Percentiles rank a stretch among this genome's conserved stretches.
Evolutionary conservation across 2,113 vertebrate species (phyloP).

Genomic region (Calyptomena viridis): DNA sequence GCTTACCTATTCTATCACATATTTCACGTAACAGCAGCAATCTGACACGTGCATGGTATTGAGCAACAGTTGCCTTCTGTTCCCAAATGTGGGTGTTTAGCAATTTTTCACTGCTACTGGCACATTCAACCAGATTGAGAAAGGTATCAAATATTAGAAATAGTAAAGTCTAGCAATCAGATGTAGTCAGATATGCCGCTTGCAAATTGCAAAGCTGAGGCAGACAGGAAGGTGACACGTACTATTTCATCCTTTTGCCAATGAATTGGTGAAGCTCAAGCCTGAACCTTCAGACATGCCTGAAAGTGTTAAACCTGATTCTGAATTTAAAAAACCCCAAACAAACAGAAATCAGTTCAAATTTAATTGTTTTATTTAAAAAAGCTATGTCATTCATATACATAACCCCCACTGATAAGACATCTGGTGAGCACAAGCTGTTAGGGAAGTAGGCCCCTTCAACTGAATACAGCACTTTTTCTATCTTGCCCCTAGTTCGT

Average conservation of each 20-base stretch:
- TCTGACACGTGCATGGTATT: not conserved
- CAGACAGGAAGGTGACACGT: not conserved
- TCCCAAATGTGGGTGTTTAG: not conserved
- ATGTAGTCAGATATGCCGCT: not conserved
- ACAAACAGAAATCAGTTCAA: not conserved
- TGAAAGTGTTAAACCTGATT: not conserved
- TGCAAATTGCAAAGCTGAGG: not conserved
- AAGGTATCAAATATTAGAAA: not conserved
- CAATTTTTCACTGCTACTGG: not conserved
- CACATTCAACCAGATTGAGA: not conserved
- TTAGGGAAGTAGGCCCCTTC: not conserved
- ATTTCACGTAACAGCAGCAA: not conserved
- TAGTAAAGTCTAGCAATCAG: not conserved
- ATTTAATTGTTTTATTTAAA: not conserved
- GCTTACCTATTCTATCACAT: not conserved
- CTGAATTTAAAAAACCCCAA: not conserved
- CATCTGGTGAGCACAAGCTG: not conserved
- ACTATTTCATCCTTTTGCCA: not conserved
- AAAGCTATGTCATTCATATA: not conserved
- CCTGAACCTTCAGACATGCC: not conserved
- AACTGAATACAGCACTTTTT: not conserved
- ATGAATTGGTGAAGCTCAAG: not conserved
- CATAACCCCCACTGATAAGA: accelerated
- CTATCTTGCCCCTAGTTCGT: not conserved
- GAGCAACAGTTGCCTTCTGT: not conserved